These are phyloP conservation scores for Dendrolimus kikuchii DNA, from an alignment of 1,140 invertebrate genomes.

Conservation along the genomic window DNA sequence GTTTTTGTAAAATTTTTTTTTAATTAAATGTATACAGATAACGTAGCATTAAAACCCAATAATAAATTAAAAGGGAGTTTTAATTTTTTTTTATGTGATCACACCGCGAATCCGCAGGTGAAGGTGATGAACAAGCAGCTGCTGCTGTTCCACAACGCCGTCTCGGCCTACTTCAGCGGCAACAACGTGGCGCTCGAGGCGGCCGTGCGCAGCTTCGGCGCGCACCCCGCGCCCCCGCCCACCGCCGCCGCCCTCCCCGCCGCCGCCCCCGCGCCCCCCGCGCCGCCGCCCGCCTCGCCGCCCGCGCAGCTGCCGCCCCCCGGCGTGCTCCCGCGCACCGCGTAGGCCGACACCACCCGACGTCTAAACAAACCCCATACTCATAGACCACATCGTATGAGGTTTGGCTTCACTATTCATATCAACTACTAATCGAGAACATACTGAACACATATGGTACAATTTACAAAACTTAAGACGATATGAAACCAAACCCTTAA, in stretches of 20 bases:
- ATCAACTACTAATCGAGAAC: too few species aligned
- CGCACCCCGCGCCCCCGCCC: slow-evolving; percentile 53
- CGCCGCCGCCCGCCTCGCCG: slow-evolving; percentile 2
- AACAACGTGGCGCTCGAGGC: slow-evolving; percentile 94
- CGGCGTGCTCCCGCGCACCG: slow-evolving; percentile 2
- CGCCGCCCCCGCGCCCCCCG: slow-evolving; percentile 7
- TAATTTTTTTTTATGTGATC: too few species aligned
- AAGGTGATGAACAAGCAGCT: slow-evolving; percentile 99
- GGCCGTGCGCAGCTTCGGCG: slow-evolving; percentile 97
- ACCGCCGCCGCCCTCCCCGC: slow-evolving; percentile 10
- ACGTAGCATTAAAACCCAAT: too few species aligned
- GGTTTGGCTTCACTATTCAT: background rate
- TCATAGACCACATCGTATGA: background rate
- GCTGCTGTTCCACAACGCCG: slow-evolving; percentile 95
- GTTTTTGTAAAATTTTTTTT: too few species aligned
- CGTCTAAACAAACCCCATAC: background rate
- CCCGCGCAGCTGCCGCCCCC: slow-evolving; percentile 2
- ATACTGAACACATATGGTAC: too few species aligned
- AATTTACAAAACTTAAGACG: too few species aligned
- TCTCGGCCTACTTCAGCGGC: slow-evolving; percentile 96
- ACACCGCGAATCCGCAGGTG: slow-evolving; percentile 76
- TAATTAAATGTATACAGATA: too few species aligned
- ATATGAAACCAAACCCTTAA: too few species aligned
- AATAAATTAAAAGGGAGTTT: too few species aligned
- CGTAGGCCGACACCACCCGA: slow-evolving; percentile 4